Evolutionary conservation across 2,113 vertebrate species (phyloP).

Genomic region (Actinemys pallida): DNA sequence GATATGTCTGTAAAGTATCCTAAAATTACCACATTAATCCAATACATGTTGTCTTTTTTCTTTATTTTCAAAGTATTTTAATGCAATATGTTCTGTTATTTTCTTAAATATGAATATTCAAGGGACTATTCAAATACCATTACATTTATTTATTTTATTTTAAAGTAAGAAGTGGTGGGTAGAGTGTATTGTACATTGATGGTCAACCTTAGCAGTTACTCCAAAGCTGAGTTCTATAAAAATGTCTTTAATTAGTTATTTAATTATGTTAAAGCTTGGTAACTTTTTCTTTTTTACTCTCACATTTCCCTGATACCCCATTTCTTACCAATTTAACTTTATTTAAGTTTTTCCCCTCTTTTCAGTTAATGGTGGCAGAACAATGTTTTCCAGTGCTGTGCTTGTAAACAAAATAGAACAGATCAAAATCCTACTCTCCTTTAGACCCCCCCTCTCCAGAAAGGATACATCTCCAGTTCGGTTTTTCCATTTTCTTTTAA

Average conservation of each 20-base stretch:
- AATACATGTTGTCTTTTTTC: background rate
- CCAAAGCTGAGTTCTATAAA: background rate
- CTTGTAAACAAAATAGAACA: too few relatives aligned
- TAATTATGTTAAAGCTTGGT: too few relatives aligned
- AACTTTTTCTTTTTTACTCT: too few relatives aligned
- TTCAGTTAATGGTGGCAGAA: too few relatives aligned
- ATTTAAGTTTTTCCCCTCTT: too few relatives aligned
- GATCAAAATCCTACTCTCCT: background rate
- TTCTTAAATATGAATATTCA: background rate
- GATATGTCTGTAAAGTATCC: background rate
- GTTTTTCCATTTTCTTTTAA: slow-evolving; percentile 13
- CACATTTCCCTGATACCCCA: too few relatives aligned
- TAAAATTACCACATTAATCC: background rate
- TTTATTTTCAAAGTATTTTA: background rate
- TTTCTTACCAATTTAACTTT: too few relatives aligned
- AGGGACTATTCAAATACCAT: background rate
- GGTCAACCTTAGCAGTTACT: background rate
- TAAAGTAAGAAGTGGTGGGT: background rate
- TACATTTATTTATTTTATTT: background rate
- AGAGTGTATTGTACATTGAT: background rate
- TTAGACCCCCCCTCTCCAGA: background rate
- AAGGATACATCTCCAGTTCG: background rate
- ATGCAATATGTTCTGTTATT: background rate
- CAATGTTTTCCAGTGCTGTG: too few relatives aligned
- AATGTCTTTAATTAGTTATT: background rate